Base-by-base conservation (phyloP, 2,113 vertebrate genomes). In the Galemys pyrenaicus region DNA sequence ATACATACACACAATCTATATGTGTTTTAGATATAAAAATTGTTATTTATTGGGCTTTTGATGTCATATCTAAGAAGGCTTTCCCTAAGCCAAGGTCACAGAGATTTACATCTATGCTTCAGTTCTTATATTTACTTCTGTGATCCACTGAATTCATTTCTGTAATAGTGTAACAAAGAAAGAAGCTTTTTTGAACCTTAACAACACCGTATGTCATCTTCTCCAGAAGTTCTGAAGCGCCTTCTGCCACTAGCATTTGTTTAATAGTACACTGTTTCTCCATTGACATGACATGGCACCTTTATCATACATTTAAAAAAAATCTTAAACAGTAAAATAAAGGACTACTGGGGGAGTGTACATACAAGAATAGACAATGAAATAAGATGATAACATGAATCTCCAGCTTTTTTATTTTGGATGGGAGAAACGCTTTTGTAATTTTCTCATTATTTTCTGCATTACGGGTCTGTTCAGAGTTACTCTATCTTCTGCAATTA, bases 131-230 rank as follows among this genome's bases (percentile, higher is more conserved):
- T 78, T 93, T 73, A 87, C 22, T 83, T 67, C 22, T 73, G 75
- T 71, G 19, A 87, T 41, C 49, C 44, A 82, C 89, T 92, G 4
- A 89, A 70, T 87, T 96, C 13, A 60, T 58, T 87, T 82, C 39
- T 94, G 39, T 87, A 13, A 67, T 60, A 15, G n/a, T 60, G 1
- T 78, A 92, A 92, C 13, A 17, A 87, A 90, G 28, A 65, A 56
- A 86, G 51, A 44, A 44, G 44, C 44, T 87, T 41, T 75, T 81
- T 82, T 71, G 35, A 87, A 81, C 64, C 68, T 73, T 68, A 93
- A 91, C 20, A 74, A 62, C 4, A 32, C 73, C 91, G 87, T 35
- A 73, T 58, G 65, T 49, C 30, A 70, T 44, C 19, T 56, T 44
- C 20, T 56, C 54, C 54, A 56, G 80, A 41, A 60, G 35, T 74